Conservation (phyloP, 1,140 invertebrate genomes). For the Lordiphosa clarofinis region DNA sequence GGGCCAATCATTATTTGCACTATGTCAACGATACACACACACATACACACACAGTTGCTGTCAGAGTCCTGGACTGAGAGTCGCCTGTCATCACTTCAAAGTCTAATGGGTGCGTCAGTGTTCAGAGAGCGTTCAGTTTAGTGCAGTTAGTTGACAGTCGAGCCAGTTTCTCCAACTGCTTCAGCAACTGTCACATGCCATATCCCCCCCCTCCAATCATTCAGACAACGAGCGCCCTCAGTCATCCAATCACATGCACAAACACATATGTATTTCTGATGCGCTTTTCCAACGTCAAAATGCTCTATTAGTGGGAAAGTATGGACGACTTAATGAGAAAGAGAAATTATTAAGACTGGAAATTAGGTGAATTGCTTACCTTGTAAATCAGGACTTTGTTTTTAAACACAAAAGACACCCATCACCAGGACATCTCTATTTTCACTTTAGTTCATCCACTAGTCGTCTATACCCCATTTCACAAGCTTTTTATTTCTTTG, state of each 20-base stretch:
- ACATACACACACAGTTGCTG: slow-evolving; percentile 19
- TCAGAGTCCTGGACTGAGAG: slow-evolving; percentile 26
- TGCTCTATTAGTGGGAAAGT: neutral
- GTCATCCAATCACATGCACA: slow-evolving; percentile 4
- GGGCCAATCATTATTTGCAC: slow-evolving; percentile 51
- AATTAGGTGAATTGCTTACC: too few relatives aligned
- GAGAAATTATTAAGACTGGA: too few relatives aligned
- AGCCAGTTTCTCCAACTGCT: neutral
- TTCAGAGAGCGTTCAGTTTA: slow-evolving; percentile 32
- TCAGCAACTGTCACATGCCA: slow-evolving; percentile 48
- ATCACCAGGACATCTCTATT: too few relatives aligned
- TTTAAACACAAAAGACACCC: too few relatives aligned
- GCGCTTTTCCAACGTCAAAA: slow-evolving; percentile 1
- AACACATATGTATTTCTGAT: slow-evolving; percentile 1
- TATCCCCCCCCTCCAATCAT: slow-evolving; percentile 14
- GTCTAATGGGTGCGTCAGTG: slow-evolving; percentile 46
- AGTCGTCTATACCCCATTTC: too few relatives aligned
- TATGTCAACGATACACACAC: slow-evolving; percentile 44
- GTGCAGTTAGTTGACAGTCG: slow-evolving; percentile 47
- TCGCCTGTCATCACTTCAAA: slow-evolving; percentile 52
- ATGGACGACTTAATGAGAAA: neutral
- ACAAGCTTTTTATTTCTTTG: too few relatives aligned
- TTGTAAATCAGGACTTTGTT: too few relatives aligned
- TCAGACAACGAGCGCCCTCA: neutral
- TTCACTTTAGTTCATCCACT: too few relatives aligned